Percentiles rank a stretch among this genome's conserved stretches.
Conservation (phyloP, 2,888 invertebrate species). For the Lepidonotus clava region DNA sequence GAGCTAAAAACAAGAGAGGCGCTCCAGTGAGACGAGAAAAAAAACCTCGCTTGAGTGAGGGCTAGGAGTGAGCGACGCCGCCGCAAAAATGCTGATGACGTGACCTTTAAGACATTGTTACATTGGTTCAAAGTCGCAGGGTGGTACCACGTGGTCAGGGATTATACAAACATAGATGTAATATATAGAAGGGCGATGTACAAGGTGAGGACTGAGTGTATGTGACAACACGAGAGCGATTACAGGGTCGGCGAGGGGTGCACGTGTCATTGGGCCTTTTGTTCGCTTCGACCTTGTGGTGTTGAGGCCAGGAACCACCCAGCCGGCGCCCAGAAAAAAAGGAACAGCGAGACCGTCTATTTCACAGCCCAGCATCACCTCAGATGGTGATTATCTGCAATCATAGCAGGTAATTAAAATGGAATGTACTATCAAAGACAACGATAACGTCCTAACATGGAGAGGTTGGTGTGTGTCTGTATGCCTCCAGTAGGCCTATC, state of each 20-base stretch:
- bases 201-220: neutral
- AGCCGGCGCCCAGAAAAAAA: neutral
- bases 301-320: neutral
- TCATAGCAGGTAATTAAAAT: constrained; percentile 26
- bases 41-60: neutral
- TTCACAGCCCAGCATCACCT: neutral
- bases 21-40: neutral
- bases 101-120: neutral
- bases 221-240: neutral
- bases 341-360: neutral
- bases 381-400: neutral
- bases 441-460: neutral
- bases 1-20: neutral
- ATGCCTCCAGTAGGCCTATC: too few species aligned
- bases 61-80: neutral
- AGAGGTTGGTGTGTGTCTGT: too few species aligned
- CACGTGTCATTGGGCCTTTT: neutral
- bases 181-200: neutral
- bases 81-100: neutral
- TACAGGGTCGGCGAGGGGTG: neutral
- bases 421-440: constrained; percentile 2
- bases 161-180: neutral
- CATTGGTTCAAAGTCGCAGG: neutral
- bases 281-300: neutral
- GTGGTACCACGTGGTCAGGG: neutral